Conservation (phyloP, 2,888 invertebrate genomes). For the Drosophila algonquin region DNA sequence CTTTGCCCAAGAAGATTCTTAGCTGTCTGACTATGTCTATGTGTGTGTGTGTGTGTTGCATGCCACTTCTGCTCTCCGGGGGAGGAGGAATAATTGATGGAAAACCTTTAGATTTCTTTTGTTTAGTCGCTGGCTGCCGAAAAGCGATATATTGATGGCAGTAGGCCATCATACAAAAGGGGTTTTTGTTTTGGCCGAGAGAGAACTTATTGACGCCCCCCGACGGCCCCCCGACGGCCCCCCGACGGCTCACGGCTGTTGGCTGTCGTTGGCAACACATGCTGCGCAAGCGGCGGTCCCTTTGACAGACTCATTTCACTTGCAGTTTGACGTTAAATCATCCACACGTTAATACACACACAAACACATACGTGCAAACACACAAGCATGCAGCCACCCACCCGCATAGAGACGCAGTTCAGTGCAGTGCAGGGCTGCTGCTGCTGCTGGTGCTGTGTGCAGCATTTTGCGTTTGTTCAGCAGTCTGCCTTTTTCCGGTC, state of each 20-base stretch:
- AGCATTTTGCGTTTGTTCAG: conserved; percentile 31
- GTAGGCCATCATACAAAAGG: conserved; percentile 20
- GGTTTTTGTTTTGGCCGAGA: conserved; percentile 13
- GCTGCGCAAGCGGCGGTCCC: conserved; percentile 31
- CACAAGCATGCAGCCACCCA: conserved; percentile 7
- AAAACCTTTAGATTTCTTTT: conserved; percentile 30
- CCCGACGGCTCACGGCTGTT: not conserved
- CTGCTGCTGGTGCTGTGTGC: conserved; percentile 5
- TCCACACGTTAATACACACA: conserved; percentile 21
- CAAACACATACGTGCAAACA: not conserved
- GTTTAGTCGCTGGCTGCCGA: not conserved
- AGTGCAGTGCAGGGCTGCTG: conserved; percentile 24
- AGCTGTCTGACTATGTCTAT: conserved; percentile 14
- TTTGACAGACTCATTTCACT: conserved; percentile 54
- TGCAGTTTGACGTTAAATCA: conserved; percentile 56
- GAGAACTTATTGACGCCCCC: conserved; percentile 35
- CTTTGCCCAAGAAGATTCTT: conserved; percentile 48
- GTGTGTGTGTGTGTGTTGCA: conserved; percentile 28
- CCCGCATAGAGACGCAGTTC: not conserved
- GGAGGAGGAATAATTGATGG: conserved; percentile 39
- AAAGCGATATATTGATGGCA: conserved; percentile 17
- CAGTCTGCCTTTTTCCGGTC: conserved; percentile 39
- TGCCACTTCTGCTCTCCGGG: conserved; percentile 1
- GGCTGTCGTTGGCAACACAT: conserved; percentile 46
- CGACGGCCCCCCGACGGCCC: too few relatives aligned